Base-by-base conservation (phyloP, 2,888 invertebrate genomes). In the Ochropacha duplaris region DNA sequence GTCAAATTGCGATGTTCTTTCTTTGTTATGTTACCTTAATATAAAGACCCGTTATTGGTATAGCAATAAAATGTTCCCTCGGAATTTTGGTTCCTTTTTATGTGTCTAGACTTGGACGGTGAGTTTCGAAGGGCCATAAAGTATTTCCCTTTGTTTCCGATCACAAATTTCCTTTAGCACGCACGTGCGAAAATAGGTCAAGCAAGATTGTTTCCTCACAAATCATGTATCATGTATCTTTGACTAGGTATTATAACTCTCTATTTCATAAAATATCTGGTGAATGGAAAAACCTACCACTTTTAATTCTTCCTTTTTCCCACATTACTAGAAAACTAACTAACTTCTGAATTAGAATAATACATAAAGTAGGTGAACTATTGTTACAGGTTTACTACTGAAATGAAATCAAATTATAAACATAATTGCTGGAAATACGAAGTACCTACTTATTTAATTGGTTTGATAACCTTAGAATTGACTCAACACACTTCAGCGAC, bases 81-180 rank as follows among this genome's bases (percentile, higher is more conserved):
- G 62, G 75, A 82, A 81, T 81, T 86, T 86, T 73, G 80, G 77
- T 71, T 72, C 68, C 78, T 87, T 44, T 88, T 90, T 88, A 88
- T 88, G 84, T 84, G 89, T 88, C 88, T 88, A 87, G 86, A 83
- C 67, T 68, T 62, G 78, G 76, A 88, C 88, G 88, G 88, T 87
- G 87, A 81, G 73, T 80, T 79, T 71, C 75, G 74, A 74, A 76
- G 62, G 76, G 79, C 73, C 77, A 81, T 86, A 87, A 88, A 88
- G 69, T 71, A 81, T 78, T 83, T 81, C 79, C 78, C 76, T 82
- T 83, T 83, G 84, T 81, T 83, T 81, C 72, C 62, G 66, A 68
- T 66, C 64, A 72, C 66, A 71, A 71, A 70, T 74, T 71, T 59
- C 62, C 72, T 72, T 6, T 44, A 60, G 59, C 61, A 71, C 76